These are phyloP conservation scores for Trichacis sp. DNA, from an alignment of 2,888 invertebrate genomes.

Conservation along the genomic window DNA sequence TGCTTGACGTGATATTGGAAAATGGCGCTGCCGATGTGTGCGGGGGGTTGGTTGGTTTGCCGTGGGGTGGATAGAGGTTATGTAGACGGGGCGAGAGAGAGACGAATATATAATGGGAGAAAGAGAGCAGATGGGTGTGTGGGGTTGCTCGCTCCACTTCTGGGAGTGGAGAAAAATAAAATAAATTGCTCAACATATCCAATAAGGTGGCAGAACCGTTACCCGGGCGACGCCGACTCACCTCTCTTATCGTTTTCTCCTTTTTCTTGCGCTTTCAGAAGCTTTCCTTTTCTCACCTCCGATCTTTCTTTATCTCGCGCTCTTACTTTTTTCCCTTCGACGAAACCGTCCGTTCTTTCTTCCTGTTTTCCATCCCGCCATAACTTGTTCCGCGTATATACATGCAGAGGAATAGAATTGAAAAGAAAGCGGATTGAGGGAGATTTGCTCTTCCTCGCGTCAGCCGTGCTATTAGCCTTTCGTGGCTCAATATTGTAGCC, in stretches of 20 bases:
- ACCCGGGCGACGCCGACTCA: slow-evolving; percentile 56
- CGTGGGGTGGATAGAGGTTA: slow-evolving; percentile 32
- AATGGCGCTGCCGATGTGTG: slow-evolving; percentile 63
- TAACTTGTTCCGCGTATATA: slow-evolving; percentile 40
- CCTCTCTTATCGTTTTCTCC: slow-evolving; percentile 39
- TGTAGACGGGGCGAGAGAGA: slow-evolving; percentile 38
- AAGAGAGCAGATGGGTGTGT: slow-evolving; percentile 34
- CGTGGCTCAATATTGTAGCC: slow-evolving; percentile 4
- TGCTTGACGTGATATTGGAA: slow-evolving; percentile 62
- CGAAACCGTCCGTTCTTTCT: slow-evolving; percentile 31
- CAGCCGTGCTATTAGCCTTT: too few species aligned
- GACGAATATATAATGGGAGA: slow-evolving; percentile 21
- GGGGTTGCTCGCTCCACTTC: slow-evolving; percentile 42
- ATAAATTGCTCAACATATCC: slow-evolving; percentile 69
- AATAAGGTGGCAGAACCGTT: slow-evolving; percentile 69
- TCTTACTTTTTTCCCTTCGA: slow-evolving; percentile 26
- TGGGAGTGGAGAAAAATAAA: slow-evolving; percentile 60
- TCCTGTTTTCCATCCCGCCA: slow-evolving; percentile 8
- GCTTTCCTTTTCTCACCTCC: slow-evolving; percentile 20
- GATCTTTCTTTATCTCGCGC: slow-evolving; percentile 8
- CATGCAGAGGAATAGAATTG: slow-evolving; percentile 1
- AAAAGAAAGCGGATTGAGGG: slow-evolving; percentile 16
- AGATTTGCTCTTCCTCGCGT: slow-evolving; percentile 18
- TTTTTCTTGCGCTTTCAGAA: slow-evolving; percentile 38
- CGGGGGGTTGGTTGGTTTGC: slow-evolving; percentile 26